A percentile compares a stretch with the other conserved stretches of the same genome.
Evolutionary conservation across 2,797 vertebrate genomes (phyloP).

Genomic region (Silurus lanzhouensis): DNA sequence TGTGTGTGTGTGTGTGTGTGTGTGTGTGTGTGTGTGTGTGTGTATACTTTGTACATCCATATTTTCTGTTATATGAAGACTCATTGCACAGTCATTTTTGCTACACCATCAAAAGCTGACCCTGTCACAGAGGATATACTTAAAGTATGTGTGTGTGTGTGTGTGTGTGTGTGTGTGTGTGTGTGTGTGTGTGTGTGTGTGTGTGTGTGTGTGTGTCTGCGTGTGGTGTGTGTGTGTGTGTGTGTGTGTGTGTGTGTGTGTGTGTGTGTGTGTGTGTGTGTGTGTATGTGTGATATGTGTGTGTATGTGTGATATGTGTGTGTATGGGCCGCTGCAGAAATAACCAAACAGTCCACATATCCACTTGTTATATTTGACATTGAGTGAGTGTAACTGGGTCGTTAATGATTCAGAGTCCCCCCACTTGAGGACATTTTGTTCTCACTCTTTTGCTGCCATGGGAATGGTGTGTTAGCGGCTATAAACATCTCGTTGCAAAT

Average conservation of each 20-base stretch:
- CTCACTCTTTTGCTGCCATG: conserved; percentile 1
- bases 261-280: conserved; percentile 16
- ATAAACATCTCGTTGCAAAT: neutral
- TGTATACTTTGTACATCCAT: conserved; percentile 10
- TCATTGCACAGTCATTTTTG: neutral
- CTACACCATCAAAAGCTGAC: conserved; percentile 5
- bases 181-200: conserved; percentile 14
- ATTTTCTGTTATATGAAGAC: conserved; percentile 16
- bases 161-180: conserved; percentile 18
- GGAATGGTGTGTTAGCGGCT: neutral
- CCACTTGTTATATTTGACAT: conserved; percentile 18
- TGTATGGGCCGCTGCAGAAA: conserved; percentile 3
- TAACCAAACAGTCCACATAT: neutral
- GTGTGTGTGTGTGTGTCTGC: too few relatives aligned
- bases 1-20: conserved; percentile 31
- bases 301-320: neutral
- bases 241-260: conserved; percentile 1
- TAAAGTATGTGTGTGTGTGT: neutral
- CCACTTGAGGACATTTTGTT: conserved; percentile 21
- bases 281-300: too few relatives aligned
- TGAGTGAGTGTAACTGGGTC: conserved; percentile 3
- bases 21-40: conserved; percentile 1
- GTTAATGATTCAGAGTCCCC: conserved; percentile 27
- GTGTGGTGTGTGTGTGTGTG: conserved; percentile 2
- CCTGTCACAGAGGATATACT: neutral